Evolutionary conservation across 2,888 invertebrate species (phyloP).

Genomic region (Noctua comes): DNA sequence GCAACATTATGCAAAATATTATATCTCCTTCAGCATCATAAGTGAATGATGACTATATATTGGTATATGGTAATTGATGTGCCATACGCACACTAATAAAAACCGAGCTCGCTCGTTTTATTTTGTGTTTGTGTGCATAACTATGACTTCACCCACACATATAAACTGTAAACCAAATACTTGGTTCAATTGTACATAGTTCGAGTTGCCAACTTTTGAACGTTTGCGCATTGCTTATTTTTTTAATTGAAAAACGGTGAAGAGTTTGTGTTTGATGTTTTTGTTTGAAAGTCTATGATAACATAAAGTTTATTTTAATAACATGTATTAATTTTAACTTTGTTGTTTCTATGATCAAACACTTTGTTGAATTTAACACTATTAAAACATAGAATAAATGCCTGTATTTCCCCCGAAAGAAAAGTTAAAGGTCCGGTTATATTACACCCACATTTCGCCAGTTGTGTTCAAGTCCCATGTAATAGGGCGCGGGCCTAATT

Average conservation of each 20-base stretch:
- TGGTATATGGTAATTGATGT: too few relatives aligned
- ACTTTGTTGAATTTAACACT: background rate
- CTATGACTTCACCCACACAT: too few relatives aligned
- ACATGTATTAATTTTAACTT: background rate
- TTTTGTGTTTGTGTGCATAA: too few relatives aligned
- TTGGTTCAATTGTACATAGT: too few relatives aligned
- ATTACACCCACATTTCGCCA: background rate
- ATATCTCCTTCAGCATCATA: too few relatives aligned
- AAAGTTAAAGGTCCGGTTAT: background rate
- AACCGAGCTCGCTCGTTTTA: too few relatives aligned
- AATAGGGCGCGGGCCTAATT: background rate
- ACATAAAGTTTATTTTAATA: background rate
- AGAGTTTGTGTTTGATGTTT: constrained; percentile 1
- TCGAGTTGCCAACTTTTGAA: constrained; percentile 27
- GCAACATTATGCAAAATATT: too few relatives aligned
- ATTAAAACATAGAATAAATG: background rate
- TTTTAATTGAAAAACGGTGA: background rate
- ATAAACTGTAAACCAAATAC: too few relatives aligned
- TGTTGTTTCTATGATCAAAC: background rate
- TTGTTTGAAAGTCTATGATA: background rate
- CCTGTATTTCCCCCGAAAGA: background rate
- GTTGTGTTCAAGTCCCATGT: background rate
- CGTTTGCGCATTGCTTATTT: constrained; percentile 17
- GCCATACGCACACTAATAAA: too few relatives aligned
- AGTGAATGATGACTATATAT: too few relatives aligned